Evolutionary conservation across 2,888 invertebrate genomes (phyloP).

Genomic region (Ophion ventricosus): DNA sequence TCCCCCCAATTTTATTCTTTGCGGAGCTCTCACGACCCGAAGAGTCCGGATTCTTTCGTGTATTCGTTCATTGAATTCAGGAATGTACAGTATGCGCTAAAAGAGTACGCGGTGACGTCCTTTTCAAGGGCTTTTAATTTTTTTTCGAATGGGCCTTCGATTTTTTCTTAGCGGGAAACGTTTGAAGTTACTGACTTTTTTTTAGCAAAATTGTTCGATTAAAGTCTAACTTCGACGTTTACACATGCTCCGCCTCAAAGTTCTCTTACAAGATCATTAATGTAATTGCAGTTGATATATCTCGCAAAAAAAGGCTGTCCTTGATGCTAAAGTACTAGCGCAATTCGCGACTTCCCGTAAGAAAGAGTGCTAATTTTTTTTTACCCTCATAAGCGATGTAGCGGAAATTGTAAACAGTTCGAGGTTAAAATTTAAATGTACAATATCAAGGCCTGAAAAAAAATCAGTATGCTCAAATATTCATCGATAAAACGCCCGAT

Average conservation of each 20-base stretch:
- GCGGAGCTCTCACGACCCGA: not conserved
- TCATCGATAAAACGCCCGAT: not conserved
- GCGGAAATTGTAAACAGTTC: not conserved
- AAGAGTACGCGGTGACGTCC: not conserved
- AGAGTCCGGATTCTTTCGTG: constrained; percentile 22
- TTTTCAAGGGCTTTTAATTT: not conserved
- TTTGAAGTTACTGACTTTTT: no score
- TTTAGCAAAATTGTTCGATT: not conserved
- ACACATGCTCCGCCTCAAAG: not conserved
- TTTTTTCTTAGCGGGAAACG: not conserved
- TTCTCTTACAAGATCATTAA: not conserved
- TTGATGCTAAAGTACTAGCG: not conserved
- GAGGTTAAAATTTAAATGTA: not conserved
- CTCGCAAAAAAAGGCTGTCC: not conserved
- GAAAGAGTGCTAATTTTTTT: not conserved
- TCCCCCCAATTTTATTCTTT: not conserved
- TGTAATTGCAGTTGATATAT: not conserved
- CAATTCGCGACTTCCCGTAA: not conserved
- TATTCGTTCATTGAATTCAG: constrained; percentile 24
- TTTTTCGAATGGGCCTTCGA: no score
- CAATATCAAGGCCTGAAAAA: not conserved
- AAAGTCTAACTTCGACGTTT: not conserved
- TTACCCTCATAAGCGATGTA: not conserved
- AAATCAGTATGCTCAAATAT: not conserved
- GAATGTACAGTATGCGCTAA: constrained; percentile 51